These are phyloP conservation scores for Propithecus coquereli DNA, from an alignment of 2,113 vertebrate genomes.

Conservation along the genomic window DNA sequence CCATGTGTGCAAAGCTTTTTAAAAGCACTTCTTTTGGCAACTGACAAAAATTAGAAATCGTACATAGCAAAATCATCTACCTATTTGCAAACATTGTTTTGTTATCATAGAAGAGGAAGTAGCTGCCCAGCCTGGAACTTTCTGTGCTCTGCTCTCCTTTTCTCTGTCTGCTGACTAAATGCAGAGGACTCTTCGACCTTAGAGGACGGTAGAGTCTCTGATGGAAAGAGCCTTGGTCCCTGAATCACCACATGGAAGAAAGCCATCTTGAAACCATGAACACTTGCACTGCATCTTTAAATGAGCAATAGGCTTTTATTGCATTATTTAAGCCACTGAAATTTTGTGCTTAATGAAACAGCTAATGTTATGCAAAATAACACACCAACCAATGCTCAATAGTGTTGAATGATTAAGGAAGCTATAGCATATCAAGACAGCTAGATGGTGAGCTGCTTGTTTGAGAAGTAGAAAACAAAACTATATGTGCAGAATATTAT, in stretches of 20 bases:
- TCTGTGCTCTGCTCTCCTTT: not conserved
- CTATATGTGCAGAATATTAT: not conserved
- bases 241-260: not conserved
- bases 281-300: not conserved
- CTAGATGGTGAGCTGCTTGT: not conserved
- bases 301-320: not conserved
- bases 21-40: not conserved
- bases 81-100: not conserved
- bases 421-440: not conserved
- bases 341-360: not conserved
- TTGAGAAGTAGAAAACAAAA: not conserved
- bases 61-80: not conserved
- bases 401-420: not conserved
- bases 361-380: not conserved
- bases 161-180: not conserved
- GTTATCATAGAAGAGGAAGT: not conserved
- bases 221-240: not conserved
- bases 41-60: constrained; percentile 3
- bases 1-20: not conserved
- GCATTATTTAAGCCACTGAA: not conserved
- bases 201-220: not conserved
- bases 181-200: not conserved
- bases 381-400: not conserved
- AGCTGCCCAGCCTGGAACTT: not conserved
- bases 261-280: not conserved